phyloP scores from a whole-genome alignment of 2,888 invertebrate genomes.

The Synanthedon vespiformis region DNA sequence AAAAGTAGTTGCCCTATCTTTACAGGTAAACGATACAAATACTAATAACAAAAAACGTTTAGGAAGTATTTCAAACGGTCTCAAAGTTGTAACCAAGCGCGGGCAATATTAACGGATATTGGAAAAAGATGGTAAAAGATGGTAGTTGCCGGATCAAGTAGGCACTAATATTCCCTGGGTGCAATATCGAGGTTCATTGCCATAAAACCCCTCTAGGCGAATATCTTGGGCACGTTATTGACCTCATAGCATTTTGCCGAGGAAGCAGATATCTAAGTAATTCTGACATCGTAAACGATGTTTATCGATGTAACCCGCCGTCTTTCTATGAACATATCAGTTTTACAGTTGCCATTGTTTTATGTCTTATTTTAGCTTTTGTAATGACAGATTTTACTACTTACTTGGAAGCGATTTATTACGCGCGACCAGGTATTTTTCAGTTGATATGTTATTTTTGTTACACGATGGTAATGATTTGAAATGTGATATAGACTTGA shows the following conservation, averaged over 20 bases:
- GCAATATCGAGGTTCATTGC: slow-evolving; percentile 53
- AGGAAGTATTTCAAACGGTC: slow-evolving; percentile 32
- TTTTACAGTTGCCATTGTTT: neutral
- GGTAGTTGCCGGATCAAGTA: slow-evolving; percentile 48
- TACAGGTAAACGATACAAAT: slow-evolving; percentile 8
- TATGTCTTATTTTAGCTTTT: neutral
- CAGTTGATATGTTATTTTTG: too few species aligned
- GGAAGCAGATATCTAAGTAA: slow-evolving; percentile 44
- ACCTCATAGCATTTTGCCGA: slow-evolving; percentile 40
- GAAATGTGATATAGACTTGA: too few species aligned
- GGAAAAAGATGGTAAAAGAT: slow-evolving; percentile 53
- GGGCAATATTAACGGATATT: slow-evolving; percentile 53
- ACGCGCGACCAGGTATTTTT: too few species aligned
- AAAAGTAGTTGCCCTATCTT: too few species aligned
- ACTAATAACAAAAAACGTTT: slow-evolving; percentile 1
- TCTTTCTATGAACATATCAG: slow-evolving; percentile 24
- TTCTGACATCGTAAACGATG: slow-evolving; percentile 46
- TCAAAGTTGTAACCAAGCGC: slow-evolving; percentile 31
- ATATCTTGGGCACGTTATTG: slow-evolving; percentile 47
- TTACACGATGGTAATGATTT: too few species aligned
- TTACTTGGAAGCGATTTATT: too few species aligned
- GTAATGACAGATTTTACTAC: neutral
- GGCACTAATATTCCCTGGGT: slow-evolving; percentile 51
- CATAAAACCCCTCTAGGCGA: slow-evolving; percentile 50
- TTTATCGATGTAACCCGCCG: slow-evolving; percentile 39